These are phyloP conservation scores for Sarcophaga bullata DNA, from an alignment of 1,140 invertebrate genomes.

Conservation along the genomic window DNA sequence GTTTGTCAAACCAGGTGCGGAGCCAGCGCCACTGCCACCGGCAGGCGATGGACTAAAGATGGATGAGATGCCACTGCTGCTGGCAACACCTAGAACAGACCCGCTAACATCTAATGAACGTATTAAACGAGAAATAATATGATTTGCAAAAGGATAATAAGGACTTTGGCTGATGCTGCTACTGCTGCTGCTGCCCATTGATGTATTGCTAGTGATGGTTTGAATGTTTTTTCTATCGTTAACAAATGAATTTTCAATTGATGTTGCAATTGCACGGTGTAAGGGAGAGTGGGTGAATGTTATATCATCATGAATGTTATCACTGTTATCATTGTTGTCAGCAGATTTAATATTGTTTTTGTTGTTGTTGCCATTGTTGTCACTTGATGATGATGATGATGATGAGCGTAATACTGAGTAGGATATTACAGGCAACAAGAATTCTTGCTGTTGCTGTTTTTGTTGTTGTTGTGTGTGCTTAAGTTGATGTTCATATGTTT, in stretches of 20 bases:
- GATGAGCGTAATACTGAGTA: not conserved
- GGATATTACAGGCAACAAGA: not conserved
- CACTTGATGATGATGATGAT: not conserved
- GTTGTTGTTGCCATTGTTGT: constrained; percentile 31
- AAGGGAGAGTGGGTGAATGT: not conserved
- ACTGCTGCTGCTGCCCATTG: constrained; percentile 43
- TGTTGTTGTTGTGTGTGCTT: constrained; percentile 11
- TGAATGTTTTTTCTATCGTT: not conserved
- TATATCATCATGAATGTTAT: constrained; percentile 6
- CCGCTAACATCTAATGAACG: constrained; percentile 41
- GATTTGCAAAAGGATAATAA: not conserved
- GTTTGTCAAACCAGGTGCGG: constrained; percentile 19
- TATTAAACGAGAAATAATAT: constrained; percentile 24
- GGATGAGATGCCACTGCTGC: constrained; percentile 12
- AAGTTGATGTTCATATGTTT: constrained; percentile 31
- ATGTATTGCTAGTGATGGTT: constrained; percentile 42
- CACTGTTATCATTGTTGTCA: not conserved
- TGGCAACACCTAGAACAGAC: constrained; percentile 31
- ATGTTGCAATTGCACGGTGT: not conserved
- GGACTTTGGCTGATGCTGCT: constrained; percentile 36
- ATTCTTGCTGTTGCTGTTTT: constrained; percentile 26
- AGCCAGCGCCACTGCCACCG: not conserved
- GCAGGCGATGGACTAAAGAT: not conserved
- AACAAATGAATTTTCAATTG: not conserved
- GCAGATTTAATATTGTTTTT: not conserved